phyloP scores from a whole-genome alignment of 2,113 vertebrate genomes.

The Notothenia rossii region DNA sequence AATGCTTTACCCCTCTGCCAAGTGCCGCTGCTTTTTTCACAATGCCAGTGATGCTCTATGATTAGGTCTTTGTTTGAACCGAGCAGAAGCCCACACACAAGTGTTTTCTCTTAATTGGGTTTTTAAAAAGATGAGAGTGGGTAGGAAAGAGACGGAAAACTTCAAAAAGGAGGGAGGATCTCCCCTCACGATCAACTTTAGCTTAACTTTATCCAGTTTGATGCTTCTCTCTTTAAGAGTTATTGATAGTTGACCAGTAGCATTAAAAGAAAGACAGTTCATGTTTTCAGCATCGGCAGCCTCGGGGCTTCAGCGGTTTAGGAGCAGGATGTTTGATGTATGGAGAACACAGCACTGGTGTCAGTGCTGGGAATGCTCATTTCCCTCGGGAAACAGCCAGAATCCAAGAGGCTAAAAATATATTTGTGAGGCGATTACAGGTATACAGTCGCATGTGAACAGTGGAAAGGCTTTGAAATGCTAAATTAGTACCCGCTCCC shows the following conservation, averaged over 20 bases:
- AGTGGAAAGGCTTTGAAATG: slow-evolving; percentile 71
- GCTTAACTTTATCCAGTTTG: slow-evolving; percentile 21
- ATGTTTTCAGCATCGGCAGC: slow-evolving; percentile 61
- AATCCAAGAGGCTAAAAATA: slow-evolving; percentile 81
- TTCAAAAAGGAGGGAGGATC: slow-evolving; percentile 47
- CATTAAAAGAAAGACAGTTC: slow-evolving; percentile 54
- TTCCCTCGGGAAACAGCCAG: slow-evolving; percentile 72
- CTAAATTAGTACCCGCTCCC: slow-evolving; percentile 54
- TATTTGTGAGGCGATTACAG: slow-evolving; percentile 73
- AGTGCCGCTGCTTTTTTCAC: slow-evolving; percentile 32
- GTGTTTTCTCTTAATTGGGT: slow-evolving; percentile 67
- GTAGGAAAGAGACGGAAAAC: slow-evolving; percentile 44
- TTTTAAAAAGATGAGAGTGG: slow-evolving; percentile 62
- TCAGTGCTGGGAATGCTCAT: slow-evolving; percentile 75
- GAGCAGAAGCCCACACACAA: slow-evolving; percentile 63
- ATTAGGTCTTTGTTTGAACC: slow-evolving; percentile 73
- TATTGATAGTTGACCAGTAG: slow-evolving; percentile 49
- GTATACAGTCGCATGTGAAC: slow-evolving; percentile 60
- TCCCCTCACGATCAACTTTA: slow-evolving; percentile 28
- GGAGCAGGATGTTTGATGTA: slow-evolving; percentile 77
- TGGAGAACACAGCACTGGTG: slow-evolving; percentile 69
- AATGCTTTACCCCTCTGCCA: slow-evolving; percentile 69
- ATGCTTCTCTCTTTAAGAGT: slow-evolving; percentile 31
- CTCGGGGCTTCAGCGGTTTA: slow-evolving; percentile 64
- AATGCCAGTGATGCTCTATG: slow-evolving; percentile 64